Base-by-base conservation (phyloP, 1,140 invertebrate species). In the Paralvinella palmiformis region DNA sequence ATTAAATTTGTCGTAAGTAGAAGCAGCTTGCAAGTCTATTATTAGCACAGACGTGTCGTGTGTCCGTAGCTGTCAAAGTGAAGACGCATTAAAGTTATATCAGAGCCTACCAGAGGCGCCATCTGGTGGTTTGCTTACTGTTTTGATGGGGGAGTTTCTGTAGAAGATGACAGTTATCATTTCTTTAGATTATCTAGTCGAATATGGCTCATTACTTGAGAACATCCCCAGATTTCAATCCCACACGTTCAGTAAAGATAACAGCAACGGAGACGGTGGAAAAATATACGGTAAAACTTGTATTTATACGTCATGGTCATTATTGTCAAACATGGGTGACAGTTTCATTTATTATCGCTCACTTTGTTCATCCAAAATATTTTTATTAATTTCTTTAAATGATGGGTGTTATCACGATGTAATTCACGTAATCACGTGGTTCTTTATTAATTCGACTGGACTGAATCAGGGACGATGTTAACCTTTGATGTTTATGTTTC, bases 181-280 rank as follows among this genome's bases (percentile, higher is more conserved):
- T n/a, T n/a, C n/a, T n/a, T n/a, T n/a, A n/a, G 37, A 41, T 41
- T 31, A 57, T 10, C 55, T 31, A n/a, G 10, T 29, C n/a, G 32
- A 69, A 44, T 62, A 76, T 76, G 75, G 73, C 75, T 33, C 69
- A 74, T 44, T 76, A 75, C 65, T 69, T 69, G 27, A 74, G 71
- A 67, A 69, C 71, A 65, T 32, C 69, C n/a, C 69, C 72, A 27
- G 68, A 68, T 59, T 69, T 74, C 53, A 71, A 59, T 41, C 65
- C 71, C 17, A 62, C 64, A 10, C 62, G 69, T 58, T 72, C 69
- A 27, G 63, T 78, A n/a, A 71, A 71, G 37, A 78, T 76, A 20
- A 63, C 64, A 32, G 65, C 66, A 32, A 63, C 70, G 22, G 72
- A 75, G 65, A 66, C 67, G 33, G 67, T 36, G 13, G 75, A 75